Evolutionary conservation across 2,113 vertebrate species (phyloP).

Genomic region (Merops nubicus): DNA sequence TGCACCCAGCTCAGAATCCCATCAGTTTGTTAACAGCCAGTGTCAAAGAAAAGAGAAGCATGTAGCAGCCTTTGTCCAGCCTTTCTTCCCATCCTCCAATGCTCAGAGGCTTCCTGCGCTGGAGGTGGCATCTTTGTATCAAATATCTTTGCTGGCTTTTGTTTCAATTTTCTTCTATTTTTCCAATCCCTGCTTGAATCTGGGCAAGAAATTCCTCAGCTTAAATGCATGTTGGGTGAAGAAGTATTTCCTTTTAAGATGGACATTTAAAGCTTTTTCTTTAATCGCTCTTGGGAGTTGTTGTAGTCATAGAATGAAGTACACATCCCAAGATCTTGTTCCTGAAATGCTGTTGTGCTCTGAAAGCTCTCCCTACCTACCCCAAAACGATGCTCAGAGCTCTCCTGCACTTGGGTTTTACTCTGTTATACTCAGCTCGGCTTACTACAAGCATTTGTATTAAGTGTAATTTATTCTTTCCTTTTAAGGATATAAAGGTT

Average conservation of each 20-base stretch:
- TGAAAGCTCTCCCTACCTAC: not conserved
- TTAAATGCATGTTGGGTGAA: not conserved
- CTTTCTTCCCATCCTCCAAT: not conserved
- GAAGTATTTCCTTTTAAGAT: not conserved
- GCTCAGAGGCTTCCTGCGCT: not conserved
- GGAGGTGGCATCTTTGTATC: not conserved
- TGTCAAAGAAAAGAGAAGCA: not conserved
- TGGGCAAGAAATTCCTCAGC: not conserved
- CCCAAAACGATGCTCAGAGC: not conserved
- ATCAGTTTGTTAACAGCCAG: not conserved
- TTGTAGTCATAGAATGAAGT: not conserved
- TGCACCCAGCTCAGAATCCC: not conserved
- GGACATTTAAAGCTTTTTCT: not conserved
- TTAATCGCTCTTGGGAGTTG: not conserved
- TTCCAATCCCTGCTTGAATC: not conserved
- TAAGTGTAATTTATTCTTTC: not conserved
- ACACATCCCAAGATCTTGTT: not conserved
- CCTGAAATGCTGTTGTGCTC: not conserved
- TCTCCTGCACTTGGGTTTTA: not conserved
- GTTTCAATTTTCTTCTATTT: not conserved
- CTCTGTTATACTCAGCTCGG: not conserved
- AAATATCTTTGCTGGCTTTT: not conserved
- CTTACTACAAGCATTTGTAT: not conserved
- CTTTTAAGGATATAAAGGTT: not conserved
- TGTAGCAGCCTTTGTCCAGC: not conserved